Percentiles rank a stretch among this genome's conserved stretches.
phyloP scores from a whole-genome alignment of 2,888 invertebrate genomes.

The Tetragonula carbonaria region DNA sequence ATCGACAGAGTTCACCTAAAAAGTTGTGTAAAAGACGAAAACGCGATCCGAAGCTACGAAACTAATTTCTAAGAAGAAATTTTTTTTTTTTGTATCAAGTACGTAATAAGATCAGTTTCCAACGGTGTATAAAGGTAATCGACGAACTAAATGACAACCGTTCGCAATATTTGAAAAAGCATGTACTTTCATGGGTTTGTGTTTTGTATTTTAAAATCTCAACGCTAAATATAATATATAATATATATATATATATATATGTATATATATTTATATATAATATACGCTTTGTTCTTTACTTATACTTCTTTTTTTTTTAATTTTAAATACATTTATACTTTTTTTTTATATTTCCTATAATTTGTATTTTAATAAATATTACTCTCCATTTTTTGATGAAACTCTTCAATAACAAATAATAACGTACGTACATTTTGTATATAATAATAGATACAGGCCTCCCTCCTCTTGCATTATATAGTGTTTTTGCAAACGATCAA shows the following conservation, averaged over 20 bases:
- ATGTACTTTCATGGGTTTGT: constrained; percentile 84
- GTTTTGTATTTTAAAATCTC: constrained; percentile 79
- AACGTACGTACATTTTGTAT: constrained; percentile 60
- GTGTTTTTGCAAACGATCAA: constrained; percentile 62
- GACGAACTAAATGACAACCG: constrained; percentile 63
- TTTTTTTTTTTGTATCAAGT: background rate
- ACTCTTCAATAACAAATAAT: constrained; percentile 76
- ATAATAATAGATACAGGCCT: constrained; percentile 58
- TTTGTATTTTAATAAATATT: constrained; percentile 65
- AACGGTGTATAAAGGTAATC: constrained; percentile 54
- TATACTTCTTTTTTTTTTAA: constrained; percentile 58
- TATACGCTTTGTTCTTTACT: constrained; percentile 71
- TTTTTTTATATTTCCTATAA: constrained; percentile 57
- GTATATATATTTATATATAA: constrained; percentile 60
- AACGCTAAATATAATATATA: constrained; percentile 78
- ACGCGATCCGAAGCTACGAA: constrained; percentile 4
- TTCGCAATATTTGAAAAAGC: constrained; percentile 78
- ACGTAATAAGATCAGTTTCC: constrained; percentile 17
- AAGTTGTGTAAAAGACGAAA: constrained; percentile 23
- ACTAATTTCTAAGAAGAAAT: constrained; percentile 25
- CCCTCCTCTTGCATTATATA: constrained; percentile 29
- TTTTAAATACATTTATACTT: constrained; percentile 67
- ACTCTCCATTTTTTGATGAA: constrained; percentile 67
- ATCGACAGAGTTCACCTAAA: constrained; percentile 24
- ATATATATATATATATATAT: constrained; percentile 59